phyloP scores from a whole-genome alignment of 2,113 vertebrate genomes.

The Caranx ignobilis region DNA sequence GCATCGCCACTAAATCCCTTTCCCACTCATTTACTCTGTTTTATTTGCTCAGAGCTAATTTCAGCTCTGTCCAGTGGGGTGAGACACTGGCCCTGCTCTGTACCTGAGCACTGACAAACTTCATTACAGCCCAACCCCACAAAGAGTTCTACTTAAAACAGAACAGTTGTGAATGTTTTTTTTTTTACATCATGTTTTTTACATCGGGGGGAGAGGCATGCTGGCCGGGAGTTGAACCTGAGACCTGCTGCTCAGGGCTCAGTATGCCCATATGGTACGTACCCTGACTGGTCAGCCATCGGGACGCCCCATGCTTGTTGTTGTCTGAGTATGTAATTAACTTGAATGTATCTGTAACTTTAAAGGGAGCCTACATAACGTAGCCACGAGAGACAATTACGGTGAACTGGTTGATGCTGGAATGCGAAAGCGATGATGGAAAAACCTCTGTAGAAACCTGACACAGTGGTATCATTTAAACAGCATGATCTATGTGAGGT shows the following conservation, averaged over 20 bases:
- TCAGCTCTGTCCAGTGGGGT: slow-evolving; percentile 15
- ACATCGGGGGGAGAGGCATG: too few species aligned
- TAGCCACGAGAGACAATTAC: background rate
- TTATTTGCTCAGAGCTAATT: slow-evolving; percentile 24
- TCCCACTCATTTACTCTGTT: background rate
- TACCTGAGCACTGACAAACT: background rate
- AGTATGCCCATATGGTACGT: too few species aligned
- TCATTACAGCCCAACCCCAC: background rate
- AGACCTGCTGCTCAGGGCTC: too few species aligned
- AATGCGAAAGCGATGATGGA: background rate
- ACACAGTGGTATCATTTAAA: background rate
- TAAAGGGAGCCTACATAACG: too few species aligned
- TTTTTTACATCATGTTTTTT: too few species aligned
- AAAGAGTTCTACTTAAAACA: background rate
- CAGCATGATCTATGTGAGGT: background rate
- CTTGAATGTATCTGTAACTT: background rate
- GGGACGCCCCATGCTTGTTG: background rate
- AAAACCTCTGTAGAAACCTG: background rate
- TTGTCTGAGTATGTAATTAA: background rate
- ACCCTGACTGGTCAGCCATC: too few species aligned
- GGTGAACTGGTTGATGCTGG: background rate
- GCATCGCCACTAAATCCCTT: background rate
- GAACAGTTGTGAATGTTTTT: background rate
- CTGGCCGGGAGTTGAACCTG: too few species aligned
- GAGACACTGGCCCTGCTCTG: slow-evolving; percentile 6